These are phyloP conservation scores for Lepidurus couesii DNA, from an alignment of 1,140 invertebrate species.

Conservation along the genomic window DNA sequence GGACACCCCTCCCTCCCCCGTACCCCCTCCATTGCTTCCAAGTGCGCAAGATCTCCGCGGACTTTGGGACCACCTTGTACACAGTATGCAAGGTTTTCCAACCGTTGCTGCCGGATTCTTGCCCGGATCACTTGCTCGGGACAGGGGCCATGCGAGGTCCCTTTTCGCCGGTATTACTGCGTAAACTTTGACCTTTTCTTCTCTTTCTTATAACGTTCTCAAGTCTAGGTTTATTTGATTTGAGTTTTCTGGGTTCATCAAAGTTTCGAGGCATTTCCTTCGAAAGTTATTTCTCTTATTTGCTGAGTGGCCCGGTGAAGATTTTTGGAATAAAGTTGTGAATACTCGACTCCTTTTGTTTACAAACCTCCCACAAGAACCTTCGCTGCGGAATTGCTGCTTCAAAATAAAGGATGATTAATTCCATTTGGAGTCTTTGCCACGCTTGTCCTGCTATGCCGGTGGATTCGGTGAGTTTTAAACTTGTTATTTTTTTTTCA, in stretches of 20 bases:
- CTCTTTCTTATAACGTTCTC: not conserved
- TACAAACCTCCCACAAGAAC: not conserved
- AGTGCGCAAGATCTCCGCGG: not conserved
- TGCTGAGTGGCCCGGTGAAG: no score
- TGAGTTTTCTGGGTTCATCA: no score
- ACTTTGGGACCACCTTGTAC: slow-evolving; percentile 11
- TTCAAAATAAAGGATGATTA: slow-evolving; percentile 30
- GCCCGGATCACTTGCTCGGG: slow-evolving; percentile 6
- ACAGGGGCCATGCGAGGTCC: slow-evolving; percentile 1
- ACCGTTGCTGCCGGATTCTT: slow-evolving; percentile 6
- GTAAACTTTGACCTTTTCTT: not conserved
- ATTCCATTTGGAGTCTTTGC: slow-evolving; percentile 32
- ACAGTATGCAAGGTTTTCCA: slow-evolving; percentile 1
- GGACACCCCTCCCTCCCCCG: not conserved
- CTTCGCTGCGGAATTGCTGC: not conserved
- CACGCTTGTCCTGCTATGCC: slow-evolving; percentile 32
- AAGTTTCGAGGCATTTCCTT: no score
- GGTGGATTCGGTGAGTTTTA: slow-evolving; percentile 17
- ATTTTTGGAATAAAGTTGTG: no score
- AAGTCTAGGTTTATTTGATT: no score
- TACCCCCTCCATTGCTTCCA: not conserved
- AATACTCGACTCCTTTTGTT: no score
- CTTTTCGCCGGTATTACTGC: not conserved
- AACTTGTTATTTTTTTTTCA: not conserved
- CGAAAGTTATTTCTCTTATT: no score